Base-by-base conservation (phyloP, 2,888 invertebrate species). In the Nomada ferruginata region DNA sequence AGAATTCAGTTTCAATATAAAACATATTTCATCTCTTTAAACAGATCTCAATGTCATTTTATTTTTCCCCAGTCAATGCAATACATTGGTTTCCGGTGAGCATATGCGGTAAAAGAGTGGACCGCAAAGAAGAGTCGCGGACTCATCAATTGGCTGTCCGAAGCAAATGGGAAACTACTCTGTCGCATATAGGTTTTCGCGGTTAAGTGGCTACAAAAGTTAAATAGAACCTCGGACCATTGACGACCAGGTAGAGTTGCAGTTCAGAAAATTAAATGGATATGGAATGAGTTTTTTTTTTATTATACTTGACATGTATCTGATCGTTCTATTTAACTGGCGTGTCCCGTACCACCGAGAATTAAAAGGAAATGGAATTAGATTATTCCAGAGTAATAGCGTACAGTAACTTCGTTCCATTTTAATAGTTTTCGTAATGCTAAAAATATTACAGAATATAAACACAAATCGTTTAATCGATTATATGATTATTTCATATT, bases 161-260 rank as follows among this genome's bases (percentile, higher is more conserved):
- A 36, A 42, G 52, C 57, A 82, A 82, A 76, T 75, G 63, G 76
- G 77, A 76, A 85, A 77, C 81, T 84, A 74, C 53, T 70, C 57
- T 68, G 69, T 44, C 70, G 66, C 23, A 75, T 84, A 82, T 78
- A 64, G 42, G 73, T 60, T 77, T 77, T 52, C 73, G 76, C n/a
- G 79, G 76, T 87, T 73, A 84, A 75, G 66, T 53, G 73, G 78
- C 52, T 77, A n/a, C 66, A 29, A 52, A 50, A 63, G 69, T 82
- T 82, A 78, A 81, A 81, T 81, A 73, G 74, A 76, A 85, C 68
- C 52, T 18, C 18, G 70, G 53, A 47, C 59, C 53, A 29, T 69
- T 42, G 60, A 55, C 26, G 50, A 69, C 9, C 18, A 2, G 11
- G 13, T 5, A 15, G 20, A 5, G 29, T 47, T 63, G 36, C 65